phyloP scores from a whole-genome alignment of 35 echinoderm and acorn worm genomes.

The Diadema setosum region DNA sequence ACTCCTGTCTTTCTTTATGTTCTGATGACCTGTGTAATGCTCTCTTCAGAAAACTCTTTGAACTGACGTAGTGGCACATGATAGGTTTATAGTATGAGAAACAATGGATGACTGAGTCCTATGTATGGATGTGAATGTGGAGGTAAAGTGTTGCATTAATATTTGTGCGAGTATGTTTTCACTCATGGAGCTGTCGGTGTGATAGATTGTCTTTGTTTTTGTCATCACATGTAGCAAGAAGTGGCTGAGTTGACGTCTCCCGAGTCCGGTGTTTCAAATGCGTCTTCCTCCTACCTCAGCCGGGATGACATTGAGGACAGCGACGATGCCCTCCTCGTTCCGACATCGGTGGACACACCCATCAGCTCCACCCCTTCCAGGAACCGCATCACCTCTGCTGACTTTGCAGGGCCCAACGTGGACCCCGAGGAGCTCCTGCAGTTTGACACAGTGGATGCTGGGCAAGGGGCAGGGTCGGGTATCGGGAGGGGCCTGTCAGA shows the following conservation, averaged over 20 bases:
- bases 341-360: not conserved
- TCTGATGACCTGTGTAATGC: too few species aligned
- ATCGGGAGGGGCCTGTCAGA: conserved; percentile 34
- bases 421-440: conserved; percentile 72
- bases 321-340: conserved; percentile 2
- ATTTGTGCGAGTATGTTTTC: too few species aligned
- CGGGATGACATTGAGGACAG: conserved; percentile 10
- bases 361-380: conserved; percentile 11
- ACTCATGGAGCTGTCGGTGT: too few species aligned
- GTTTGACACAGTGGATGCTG: conserved; percentile 32
- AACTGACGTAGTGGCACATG: too few species aligned
- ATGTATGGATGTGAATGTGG: too few species aligned
- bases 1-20: too few species aligned
- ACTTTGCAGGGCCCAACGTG: conserved; percentile 34
- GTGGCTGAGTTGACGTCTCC: not conserved
- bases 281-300: not conserved
- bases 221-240: not conserved
- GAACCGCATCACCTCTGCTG: not conserved
- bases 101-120: too few species aligned
- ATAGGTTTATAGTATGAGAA: too few species aligned
- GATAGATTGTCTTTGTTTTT: not conserved
- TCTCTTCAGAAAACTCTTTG: too few species aligned
- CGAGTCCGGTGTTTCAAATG: not conserved
- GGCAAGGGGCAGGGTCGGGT: not conserved
- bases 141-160: too few species aligned